A percentile compares a stretch with the other conserved stretches of the same genome.
These are phyloP conservation scores for Tachina fera DNA, from an alignment of 2,888 invertebrate genomes.

Conservation along the genomic window DNA sequence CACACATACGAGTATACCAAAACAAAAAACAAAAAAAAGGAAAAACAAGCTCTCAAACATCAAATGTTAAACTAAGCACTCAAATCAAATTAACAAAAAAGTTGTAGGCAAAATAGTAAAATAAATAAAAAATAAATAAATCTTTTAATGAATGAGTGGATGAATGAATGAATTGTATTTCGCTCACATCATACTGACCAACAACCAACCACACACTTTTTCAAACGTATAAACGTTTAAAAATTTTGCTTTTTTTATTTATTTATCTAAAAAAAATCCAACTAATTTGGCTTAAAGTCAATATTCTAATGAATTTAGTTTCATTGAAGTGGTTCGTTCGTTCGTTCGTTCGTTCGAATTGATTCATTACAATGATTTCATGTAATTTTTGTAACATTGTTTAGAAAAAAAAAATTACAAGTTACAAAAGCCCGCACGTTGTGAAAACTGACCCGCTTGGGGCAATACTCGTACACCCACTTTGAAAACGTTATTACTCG, in stretches of 20 bases:
- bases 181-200: conserved; percentile 40
- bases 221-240: background rate
- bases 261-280: conserved; percentile 10
- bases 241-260: background rate
- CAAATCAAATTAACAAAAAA: background rate
- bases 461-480: conserved; percentile 42
- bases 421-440: background rate
- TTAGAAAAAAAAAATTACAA: conserved; percentile 27
- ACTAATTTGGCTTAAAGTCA: background rate
- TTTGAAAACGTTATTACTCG: conserved; percentile 8
- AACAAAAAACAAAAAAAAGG: background rate
- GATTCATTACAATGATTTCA: conserved; percentile 30
- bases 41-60: conserved; percentile 25
- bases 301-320: conserved; percentile 17
- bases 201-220: conserved; percentile 28
- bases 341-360: conserved; percentile 13
- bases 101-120: conserved; percentile 46
- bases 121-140: conserved; percentile 7
- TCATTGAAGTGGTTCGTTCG: background rate
- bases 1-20: conserved; percentile 39
- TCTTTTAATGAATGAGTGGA: conserved; percentile 27
- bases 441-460: conserved; percentile 45
- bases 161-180: conserved; percentile 29
- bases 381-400: conserved; percentile 34
- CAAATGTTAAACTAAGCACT: conserved; percentile 45